Evolutionary conservation across 2,888 invertebrate genomes (phyloP), one percentile per base, ranked within the genome.

Genomic region (Tubulanus polymorphus): DNA sequence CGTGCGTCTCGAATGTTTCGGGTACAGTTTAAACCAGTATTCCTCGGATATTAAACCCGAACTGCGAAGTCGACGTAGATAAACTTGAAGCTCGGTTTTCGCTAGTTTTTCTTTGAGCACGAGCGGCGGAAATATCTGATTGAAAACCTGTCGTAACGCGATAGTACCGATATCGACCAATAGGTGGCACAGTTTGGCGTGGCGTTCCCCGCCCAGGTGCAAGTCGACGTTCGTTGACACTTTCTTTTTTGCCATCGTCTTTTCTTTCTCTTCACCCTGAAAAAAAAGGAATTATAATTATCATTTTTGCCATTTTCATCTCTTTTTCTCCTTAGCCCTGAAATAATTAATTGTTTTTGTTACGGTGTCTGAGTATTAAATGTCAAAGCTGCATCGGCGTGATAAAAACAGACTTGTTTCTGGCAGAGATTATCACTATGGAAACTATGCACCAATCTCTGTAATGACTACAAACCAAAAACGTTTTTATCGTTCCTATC

Each of bases 61-160:
- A 51, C 64, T 28, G 6, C 57, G 51, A 2, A 71, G 61, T 29
- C 62, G 56, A 23, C 59, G 59, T 8, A 70, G 60, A 25, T 68
- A 63, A 5, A 64, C 49, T 48, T 65, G 64, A n/a, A 72, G 60
- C 53, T 71, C 66, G 12, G 64, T 53, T 53, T 68, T 68, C 1
- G 61, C 50, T 6, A 73, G 63, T 47, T 70, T 68, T 18, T 70
- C 69, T 6, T 63, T 54, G 6, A 73, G 63, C 26, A 50, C 61
- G 1, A 70, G 50, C 6, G 71, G 68, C 0, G 72, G 69, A 51
- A 72, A 70, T 23, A 72, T 63, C 49, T 65, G 66, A 63, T 72
- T 68, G 51, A 73, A 72, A 2, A 67, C 65, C 5, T 53, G 45
- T 20, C 62, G 54, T 1, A 73, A 63, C 2, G 69, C 67, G 8